These are phyloP conservation scores for Drosophila subpulchrella DNA, from an alignment of 1,140 invertebrate species.

Conservation along the genomic window DNA sequence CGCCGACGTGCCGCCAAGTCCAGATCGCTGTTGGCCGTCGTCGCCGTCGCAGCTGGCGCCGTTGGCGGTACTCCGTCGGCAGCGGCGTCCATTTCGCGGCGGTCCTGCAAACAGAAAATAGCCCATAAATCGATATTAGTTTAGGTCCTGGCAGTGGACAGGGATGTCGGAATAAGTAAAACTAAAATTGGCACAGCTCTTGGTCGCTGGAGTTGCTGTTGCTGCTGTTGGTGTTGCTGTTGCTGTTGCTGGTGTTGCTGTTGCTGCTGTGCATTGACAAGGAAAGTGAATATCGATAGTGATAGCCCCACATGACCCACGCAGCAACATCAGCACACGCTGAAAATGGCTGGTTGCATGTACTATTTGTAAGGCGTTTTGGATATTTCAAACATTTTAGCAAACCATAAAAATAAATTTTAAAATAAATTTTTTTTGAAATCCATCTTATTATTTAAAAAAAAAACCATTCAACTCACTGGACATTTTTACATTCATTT, in stretches of 20 bases:
- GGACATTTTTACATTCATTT: too few species aligned
- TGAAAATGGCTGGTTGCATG: conserved; percentile 24
- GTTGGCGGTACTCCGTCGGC: conserved; percentile 75
- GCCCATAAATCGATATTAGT: conserved; percentile 52
- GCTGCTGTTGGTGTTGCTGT: conserved; percentile 9
- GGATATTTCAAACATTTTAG: not conserved
- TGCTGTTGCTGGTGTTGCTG: conserved; percentile 10
- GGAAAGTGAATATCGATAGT: conserved; percentile 71
- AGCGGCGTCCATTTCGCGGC: conserved; percentile 74
- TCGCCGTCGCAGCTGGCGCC: conserved; percentile 64
- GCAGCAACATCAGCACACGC: conserved; percentile 44
- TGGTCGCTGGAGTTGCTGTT: conserved; percentile 4
- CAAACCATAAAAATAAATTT: too few species aligned
- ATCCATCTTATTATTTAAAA: rapidly evolving
- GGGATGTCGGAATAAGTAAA: conserved; percentile 41
- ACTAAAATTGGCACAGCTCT: conserved; percentile 57
- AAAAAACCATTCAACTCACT: too few species aligned
- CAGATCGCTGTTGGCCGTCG: conserved; percentile 63
- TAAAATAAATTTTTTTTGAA: too few species aligned
- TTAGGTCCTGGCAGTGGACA: conserved; percentile 13
- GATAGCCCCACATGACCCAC: conserved; percentile 51
- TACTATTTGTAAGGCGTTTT: not conserved
- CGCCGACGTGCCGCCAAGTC: conserved; percentile 80
- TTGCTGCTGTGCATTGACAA: conserved; percentile 60
- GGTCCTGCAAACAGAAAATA: conserved; percentile 58